Base-by-base conservation (phyloP, 2,797 vertebrate genomes). In the Acrocephalus scirpaceus region DNA sequence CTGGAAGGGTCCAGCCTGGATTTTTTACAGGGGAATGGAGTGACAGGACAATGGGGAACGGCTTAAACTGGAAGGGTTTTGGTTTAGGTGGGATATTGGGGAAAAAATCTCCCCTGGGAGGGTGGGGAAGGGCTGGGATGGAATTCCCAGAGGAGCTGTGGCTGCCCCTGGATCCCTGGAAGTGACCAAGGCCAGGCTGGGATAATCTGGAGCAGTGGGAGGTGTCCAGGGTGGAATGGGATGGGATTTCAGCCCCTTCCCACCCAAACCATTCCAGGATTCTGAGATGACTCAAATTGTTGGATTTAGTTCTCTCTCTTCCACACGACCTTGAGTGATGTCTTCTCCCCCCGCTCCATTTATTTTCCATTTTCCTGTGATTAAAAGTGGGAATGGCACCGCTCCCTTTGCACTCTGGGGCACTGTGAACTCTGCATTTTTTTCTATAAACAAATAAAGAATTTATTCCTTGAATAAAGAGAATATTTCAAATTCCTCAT, bases 21-120 rank as follows among this genome's bases (percentile, higher is more conserved):
- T 13, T 88, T 66, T 54, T 54, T 50, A 44, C 13, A 13, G 10
- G 32, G 44, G 42, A 47, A 10, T 7, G 36, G 56, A 57, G 16
- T 2, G 48, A 25, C 2, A 6, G 47, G 61, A 22, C 25, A 15
- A 40, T 0, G 0, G 47, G 18, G 40, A 74, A 40, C 0, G 12
- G 40, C 8, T 67, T 61, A 11, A 74, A 60, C 1, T 9, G 69
- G 8, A 29, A 18, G 25, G 21, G 11, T 30, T 58, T 21, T 7
- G 25, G 20, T 40, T 40, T 26, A 5, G 34, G 13, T 22, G 40
- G 6, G 38, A 45, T 25, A 2, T 3, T n/a, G 44, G 16, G 45
- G 15, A 34, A 10, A 23, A 26, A 34, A 5, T 47, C 13, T 7
- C 15, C 4, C 6, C 27, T 14, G 5, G 0, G 15, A 36, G 50